Conservation (phyloP, 2,113 vertebrate species). For the Tragelaphus imberbis region DNA sequence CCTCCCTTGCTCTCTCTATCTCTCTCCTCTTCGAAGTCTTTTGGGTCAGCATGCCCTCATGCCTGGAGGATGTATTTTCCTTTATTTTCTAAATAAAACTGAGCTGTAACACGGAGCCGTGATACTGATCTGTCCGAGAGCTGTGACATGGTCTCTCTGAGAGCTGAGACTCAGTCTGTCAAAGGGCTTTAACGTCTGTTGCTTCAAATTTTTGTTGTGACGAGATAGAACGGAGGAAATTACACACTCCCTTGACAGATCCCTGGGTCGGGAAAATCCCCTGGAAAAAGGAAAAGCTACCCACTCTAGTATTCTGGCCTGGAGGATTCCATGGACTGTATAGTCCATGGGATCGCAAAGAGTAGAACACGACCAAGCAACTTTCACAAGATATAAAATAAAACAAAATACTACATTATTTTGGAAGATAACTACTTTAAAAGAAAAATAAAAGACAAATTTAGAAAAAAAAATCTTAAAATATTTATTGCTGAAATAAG, state of each 20-base stretch:
- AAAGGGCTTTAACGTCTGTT: background rate
- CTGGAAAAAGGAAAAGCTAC: background rate
- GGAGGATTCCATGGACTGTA: background rate
- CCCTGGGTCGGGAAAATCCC: background rate
- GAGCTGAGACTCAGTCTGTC: background rate
- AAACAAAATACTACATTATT: background rate
- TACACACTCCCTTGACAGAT: background rate
- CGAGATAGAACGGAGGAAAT: background rate
- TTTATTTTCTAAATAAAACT: background rate
- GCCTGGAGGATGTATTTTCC: background rate
- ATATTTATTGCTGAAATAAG: background rate
- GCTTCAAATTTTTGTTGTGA: background rate
- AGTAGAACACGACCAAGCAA: rapidly evolving
- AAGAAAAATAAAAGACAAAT: background rate
- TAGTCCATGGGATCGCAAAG: background rate
- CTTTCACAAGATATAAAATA: background rate
- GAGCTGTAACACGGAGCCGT: background rate
- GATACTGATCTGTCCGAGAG: background rate
- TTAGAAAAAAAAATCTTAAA: background rate
- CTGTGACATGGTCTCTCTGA: background rate
- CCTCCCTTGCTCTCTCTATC: background rate
- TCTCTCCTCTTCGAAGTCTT: background rate
- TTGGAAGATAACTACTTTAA: background rate
- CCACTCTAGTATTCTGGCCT: background rate
- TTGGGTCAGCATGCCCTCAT: background rate